Conservation (phyloP, 2,888 invertebrate genomes). For the Psylliodes chrysocephalus region DNA sequence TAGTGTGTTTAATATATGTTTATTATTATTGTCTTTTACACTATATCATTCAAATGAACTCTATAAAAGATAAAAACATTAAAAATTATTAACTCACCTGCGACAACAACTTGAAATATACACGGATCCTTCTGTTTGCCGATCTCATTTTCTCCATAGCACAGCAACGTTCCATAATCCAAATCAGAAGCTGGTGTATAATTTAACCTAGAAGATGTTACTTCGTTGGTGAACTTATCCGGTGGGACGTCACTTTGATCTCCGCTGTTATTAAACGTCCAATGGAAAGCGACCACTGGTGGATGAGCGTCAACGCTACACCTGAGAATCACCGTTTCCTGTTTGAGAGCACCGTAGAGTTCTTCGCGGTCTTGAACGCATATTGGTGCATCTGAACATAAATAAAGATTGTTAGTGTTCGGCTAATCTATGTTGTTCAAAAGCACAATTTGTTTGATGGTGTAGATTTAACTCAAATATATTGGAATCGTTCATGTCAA, state of each 20-base stretch:
- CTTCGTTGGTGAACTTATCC: conserved; percentile 74
- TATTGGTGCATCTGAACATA: conserved; percentile 75
- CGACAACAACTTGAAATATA: conserved; percentile 85
- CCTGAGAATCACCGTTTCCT: conserved; percentile 85
- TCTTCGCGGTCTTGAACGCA: conserved; percentile 83
- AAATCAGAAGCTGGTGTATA: conserved; percentile 88
- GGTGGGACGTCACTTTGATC: conserved; percentile 82
- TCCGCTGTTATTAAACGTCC: conserved; percentile 93
- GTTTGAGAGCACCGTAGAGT: conserved; percentile 86
- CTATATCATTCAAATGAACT: too few species aligned
- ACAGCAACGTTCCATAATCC: conserved; percentile 89
- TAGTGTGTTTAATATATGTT: too few species aligned
- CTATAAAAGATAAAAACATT: too few species aligned
- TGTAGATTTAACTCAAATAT: too few species aligned
- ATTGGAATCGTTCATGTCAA: too few species aligned
- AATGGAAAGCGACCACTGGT: conserved; percentile 85
- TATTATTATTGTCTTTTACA: too few species aligned
- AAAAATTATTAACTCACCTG: too few species aligned
- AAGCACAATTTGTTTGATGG: too few species aligned
- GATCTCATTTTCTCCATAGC: conserved; percentile 86
- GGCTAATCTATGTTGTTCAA: too few species aligned
- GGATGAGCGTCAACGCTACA: conserved; percentile 92
- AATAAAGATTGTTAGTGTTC: too few species aligned
- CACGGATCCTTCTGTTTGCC: conserved; percentile 87
- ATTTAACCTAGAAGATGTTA: conserved; percentile 78